A percentile compares a stretch with the other conserved stretches of the same genome.
These are phyloP conservation scores for Homarus gammarus DNA, from an alignment of 2,888 invertebrate species.

Conservation along the genomic window DNA sequence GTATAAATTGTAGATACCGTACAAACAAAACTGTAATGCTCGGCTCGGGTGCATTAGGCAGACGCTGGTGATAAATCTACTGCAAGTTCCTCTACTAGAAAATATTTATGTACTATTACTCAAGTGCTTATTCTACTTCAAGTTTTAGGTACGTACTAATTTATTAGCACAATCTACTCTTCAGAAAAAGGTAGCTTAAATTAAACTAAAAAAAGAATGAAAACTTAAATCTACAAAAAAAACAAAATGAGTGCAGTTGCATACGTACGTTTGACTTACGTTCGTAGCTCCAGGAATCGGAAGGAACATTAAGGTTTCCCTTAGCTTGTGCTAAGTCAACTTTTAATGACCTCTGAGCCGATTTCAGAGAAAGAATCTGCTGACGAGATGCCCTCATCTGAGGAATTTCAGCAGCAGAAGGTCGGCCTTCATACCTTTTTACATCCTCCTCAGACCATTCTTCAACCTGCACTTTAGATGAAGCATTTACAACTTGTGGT, in stretches of 20 bases:
- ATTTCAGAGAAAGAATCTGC: constrained; percentile 73
- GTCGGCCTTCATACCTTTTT: constrained; percentile 67
- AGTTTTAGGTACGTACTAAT: no score
- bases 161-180: background rate
- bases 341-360: constrained; percentile 81
- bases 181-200: constrained; percentile 1
- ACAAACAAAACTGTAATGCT: no score
- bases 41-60: no score
- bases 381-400: constrained; percentile 61
- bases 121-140: no score
- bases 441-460: constrained; percentile 71
- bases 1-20: no score
- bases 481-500: constrained; percentile 32
- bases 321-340: constrained; percentile 81
- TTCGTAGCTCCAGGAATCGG: constrained; percentile 82
- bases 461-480: constrained; percentile 60
- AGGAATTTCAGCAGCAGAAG: constrained; percentile 59
- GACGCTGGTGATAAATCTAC: no score
- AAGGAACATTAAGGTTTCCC: constrained; percentile 81
- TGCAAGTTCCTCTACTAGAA: no score
- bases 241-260: constrained; percentile 62
- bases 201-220: constrained; percentile 44
- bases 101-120: no score
- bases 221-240: constrained; percentile 53
- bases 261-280: constrained; percentile 79